Base-by-base conservation (phyloP, 2,888 invertebrate genomes). In the Carcina quercana region DNA sequence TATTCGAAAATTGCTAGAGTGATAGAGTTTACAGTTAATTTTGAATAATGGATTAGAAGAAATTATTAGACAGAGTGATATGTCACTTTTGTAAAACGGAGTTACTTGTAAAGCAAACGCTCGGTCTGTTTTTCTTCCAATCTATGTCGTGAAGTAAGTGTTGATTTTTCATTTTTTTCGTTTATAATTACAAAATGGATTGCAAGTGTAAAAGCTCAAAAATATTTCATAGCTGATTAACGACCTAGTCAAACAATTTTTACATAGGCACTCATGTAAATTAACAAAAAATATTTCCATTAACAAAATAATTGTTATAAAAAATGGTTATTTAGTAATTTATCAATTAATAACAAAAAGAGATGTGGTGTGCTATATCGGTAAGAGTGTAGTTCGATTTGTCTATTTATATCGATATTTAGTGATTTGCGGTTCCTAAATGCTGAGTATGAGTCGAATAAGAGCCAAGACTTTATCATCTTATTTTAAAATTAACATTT, bases 311-410 rank as follows among this genome's bases (percentile, higher is more conserved):
- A 49, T 55, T 60, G 57, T 59, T 59, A 47, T 53, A 42, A 34
- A 43, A n/a, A 42, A 50, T 45, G 44, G 55, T 48, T 58, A 52
- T 47, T n/a, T 59, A 54, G 57, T 44, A 37, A 49, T 30, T 31
- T 38, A 37, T 32, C 30, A 30, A 35, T 44, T 40, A 41, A 39
- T 42, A 36, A 40, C 35, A 30, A 41, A 39, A 37, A 32, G 42
- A 40, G 37, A 37, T 24, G 43, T 44, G 45, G 46, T 45, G 51
- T 51, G 53, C 42, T 50, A 47, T 57, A 59, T 53, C 40, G 56
- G 51, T 59, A 59, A 59, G 45, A 38, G 40, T 37, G 53, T 59
- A 57, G 59, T 50, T 47, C 36, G 43, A 44, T 40, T 46, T 41
- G 38, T 50, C 46, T 48, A 50, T 35, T 45, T 48, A 38, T 54